Evolutionary conservation across 2,113 vertebrate species (phyloP), one percentile per base, ranked within the genome.

Genomic region (Pyxicephalus adspersus): DNA sequence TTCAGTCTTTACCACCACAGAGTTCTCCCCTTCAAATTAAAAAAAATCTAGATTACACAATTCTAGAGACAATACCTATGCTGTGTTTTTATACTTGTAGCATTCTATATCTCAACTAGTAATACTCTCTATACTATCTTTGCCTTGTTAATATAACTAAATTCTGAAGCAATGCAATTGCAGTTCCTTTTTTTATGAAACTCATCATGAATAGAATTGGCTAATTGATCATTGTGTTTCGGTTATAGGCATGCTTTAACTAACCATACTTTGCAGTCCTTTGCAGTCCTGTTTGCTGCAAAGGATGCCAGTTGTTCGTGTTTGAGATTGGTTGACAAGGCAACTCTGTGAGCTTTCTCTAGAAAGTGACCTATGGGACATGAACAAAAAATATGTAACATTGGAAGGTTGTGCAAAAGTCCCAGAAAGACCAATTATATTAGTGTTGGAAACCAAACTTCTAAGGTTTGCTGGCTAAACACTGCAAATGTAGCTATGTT

Each of bases 391-490:
- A 81, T 73, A 82, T 20, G 23, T n/a, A 75, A 55, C 52, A 66
- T 74, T 75, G 66, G 52, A 75, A 81, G 70, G 61, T 65, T 75
- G 51, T 45, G 50, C 61, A 74, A 54, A 52, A 82, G 80, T 82
- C 80, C 80, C 80, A 75, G 80, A 66, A 82, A 82, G 80, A 82
- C 80, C 80, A 82, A 82, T 82, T 82, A 82, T 65, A 82, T 63
- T 73, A n/a, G 22, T 64, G 64, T 66, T 50, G 66, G 38, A 34
- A 82, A 63, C 17, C 51, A 72, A 54, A 76, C 52, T 54, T 73
- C 55, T 72, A 81, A 68, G 18, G 80, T 31, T 82, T 61, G 26
- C 13, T 73, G 79, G 57, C 52, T 73, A 81, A 71, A 73, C 57
- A 81, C 72, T 45, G 58, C 80, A 73, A 19, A 81, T 68, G 25